Conservation (phyloP, 2,113 vertebrate genomes). For the Gymnobelideus leadbeateri region DNA sequence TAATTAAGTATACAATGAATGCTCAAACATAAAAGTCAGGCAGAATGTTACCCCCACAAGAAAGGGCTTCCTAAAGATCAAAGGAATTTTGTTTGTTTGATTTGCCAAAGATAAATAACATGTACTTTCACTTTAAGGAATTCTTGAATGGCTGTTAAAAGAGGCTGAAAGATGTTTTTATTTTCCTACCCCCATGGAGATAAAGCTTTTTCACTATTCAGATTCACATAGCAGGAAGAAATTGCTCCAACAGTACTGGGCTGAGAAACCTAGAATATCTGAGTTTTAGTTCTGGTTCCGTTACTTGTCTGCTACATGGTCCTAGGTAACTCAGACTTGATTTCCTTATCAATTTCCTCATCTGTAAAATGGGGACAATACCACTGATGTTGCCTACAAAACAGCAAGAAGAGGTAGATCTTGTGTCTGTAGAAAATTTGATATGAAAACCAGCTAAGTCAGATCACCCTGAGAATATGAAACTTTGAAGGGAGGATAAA, state of each 20-base stretch:
- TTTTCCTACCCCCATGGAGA: conserved; percentile 64
- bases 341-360: background rate
- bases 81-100: conserved; percentile 86
- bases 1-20: conserved; percentile 89
- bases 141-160: conserved; percentile 77
- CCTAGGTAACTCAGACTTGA: background rate
- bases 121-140: conserved; percentile 88
- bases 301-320: background rate
- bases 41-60: conserved; percentile 83
- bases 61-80: conserved; percentile 87
- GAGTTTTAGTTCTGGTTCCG: background rate
- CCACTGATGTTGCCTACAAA: background rate
- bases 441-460: background rate
- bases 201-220: conserved; percentile 76
- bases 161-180: conserved; percentile 74
- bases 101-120: conserved; percentile 84
- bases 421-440: background rate
- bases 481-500: background rate
- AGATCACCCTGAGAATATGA: background rate
- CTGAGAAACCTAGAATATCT: background rate
- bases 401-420: background rate
- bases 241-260: conserved; percentile 55
- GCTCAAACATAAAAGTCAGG: conserved; percentile 87
- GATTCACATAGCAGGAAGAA: conserved; percentile 74
- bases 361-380: background rate